A percentile compares a stretch with the other conserved stretches of the same genome.
These are phyloP conservation scores for Rutilus rutilus DNA, from an alignment of 2,113 vertebrate genomes.

Conservation along the genomic window DNA sequence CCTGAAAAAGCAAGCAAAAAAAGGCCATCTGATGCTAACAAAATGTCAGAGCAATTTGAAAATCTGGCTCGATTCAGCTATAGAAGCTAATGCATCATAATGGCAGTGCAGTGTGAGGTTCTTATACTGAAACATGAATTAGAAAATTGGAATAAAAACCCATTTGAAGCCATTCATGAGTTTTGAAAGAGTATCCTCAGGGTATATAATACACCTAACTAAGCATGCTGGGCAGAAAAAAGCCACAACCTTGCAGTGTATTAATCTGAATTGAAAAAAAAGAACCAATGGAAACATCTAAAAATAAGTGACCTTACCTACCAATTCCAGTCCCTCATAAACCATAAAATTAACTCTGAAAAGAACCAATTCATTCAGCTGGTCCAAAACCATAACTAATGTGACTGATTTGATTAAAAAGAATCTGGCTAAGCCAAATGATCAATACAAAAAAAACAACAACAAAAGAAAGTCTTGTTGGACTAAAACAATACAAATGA, in stretches of 20 bases:
- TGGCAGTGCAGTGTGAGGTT: background rate
- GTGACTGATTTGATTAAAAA: background rate
- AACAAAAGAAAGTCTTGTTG: background rate
- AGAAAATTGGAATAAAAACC: slow-evolving; percentile 9
- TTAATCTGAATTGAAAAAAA: slow-evolving; percentile 21
- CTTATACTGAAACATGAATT: slow-evolving; percentile 8
- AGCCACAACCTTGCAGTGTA: background rate
- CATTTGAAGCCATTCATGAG: background rate
- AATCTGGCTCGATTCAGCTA: background rate
- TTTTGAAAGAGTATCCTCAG: background rate
- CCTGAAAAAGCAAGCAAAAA: background rate
- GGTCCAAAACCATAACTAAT: background rate
- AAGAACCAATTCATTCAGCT: background rate
- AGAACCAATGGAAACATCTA: background rate
- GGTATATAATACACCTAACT: background rate
- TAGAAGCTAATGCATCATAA: slow-evolving; percentile 1
- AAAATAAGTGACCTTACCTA: background rate
- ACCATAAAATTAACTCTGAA: background rate
- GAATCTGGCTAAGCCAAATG: background rate
- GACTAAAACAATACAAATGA: background rate
- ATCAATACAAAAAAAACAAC: background rate
- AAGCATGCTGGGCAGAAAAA: background rate
- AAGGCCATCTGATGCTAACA: background rate
- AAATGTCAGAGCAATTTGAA: background rate
- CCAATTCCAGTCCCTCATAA: background rate